A percentile compares a stretch with the other conserved stretches of the same genome.
phyloP scores from a whole-genome alignment of 92 coral and sea anemone genomes.

The Siderastrea siderea region DNA sequence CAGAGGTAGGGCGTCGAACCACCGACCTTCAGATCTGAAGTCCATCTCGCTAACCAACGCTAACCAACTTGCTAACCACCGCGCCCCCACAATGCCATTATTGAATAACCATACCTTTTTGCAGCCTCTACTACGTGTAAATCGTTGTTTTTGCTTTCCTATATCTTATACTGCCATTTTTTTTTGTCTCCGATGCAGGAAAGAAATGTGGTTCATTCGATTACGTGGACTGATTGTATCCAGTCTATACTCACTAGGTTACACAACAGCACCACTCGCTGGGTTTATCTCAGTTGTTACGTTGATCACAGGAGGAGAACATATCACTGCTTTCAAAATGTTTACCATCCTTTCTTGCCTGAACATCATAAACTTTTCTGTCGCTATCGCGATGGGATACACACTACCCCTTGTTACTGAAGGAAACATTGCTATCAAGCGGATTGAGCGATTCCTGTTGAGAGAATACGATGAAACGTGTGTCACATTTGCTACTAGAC shows the following conservation, averaged over 20 bases:
- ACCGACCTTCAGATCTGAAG: no score
- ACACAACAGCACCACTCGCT: constrained; percentile 20
- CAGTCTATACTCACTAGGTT: neutral
- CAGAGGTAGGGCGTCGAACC: no score
- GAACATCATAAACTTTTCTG: constrained; percentile 2
- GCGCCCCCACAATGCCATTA: no score
- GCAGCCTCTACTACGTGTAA: no score
- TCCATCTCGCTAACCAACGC: no score
- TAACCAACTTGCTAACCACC: no score
- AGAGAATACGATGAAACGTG: neutral
- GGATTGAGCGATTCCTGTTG: constrained; percentile 9
- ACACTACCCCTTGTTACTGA: neutral
- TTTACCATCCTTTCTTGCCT: constrained; percentile 18
- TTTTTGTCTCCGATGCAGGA: neutral
- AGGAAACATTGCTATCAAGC: constrained; percentile 1
- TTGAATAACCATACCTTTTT: no score
- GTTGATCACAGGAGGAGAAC: no score
- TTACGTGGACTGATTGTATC: neutral
- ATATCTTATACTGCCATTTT: neutral
- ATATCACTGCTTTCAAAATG: no score
- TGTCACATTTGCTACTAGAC: neutral
- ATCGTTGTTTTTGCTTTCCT: no score
- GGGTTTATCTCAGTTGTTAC: neutral
- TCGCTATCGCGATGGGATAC: neutral
- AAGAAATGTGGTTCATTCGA: constrained; percentile 2